Conservation (phyloP, 2,113 vertebrate genomes). For the Chitala chitala region DNA sequence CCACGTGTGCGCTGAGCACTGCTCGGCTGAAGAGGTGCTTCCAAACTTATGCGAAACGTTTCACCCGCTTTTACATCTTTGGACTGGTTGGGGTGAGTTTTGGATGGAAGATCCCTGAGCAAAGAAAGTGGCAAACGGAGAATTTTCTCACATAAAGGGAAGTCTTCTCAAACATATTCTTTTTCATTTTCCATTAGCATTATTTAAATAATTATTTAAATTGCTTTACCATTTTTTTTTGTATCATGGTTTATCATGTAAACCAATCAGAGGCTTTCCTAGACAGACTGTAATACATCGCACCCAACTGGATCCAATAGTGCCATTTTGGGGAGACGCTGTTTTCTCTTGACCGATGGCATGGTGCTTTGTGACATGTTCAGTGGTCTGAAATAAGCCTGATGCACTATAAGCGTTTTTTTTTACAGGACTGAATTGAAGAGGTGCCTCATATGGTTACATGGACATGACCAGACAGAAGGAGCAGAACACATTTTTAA, state of each 20-base stretch:
- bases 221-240: constrained; percentile 19
- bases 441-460: no score
- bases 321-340: constrained; percentile 28
- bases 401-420: no score
- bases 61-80: no score
- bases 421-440: no score
- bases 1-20: constrained; percentile 25
- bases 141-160: constrained; percentile 60
- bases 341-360: constrained; percentile 15
- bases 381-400: no score
- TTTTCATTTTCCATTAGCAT: constrained; percentile 32
- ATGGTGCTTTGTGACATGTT: no score
- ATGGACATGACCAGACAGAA: no score
- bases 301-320: constrained; percentile 14
- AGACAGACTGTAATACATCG: constrained; percentile 16
- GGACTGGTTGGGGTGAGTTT: no score
- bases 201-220: constrained; percentile 15
- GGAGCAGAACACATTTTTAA: no score
- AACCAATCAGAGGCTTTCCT: constrained; percentile 27
- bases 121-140: constrained; percentile 14
- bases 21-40: constrained; percentile 37
- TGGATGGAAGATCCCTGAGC: constrained; percentile 28
- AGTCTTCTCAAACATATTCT: constrained; percentile 45
- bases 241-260: constrained; percentile 36
- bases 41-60: constrained; percentile 47